Base-by-base conservation (phyloP, 2,797 vertebrate genomes). In the Sebastes iracundus region DNA sequence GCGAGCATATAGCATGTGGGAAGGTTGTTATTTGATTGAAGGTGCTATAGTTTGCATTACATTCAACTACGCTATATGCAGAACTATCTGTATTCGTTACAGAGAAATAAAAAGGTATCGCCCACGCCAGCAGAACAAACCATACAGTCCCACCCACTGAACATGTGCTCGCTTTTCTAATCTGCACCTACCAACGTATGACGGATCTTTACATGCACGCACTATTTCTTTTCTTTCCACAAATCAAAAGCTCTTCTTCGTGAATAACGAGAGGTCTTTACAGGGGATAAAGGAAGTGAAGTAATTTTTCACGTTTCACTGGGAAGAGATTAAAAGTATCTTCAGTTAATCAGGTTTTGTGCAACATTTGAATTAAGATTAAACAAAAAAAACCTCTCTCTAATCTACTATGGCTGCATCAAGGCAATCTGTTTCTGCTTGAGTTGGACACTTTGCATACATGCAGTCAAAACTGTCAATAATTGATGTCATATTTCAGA, bases 401-500 rank as follows among this genome's bases (percentile, higher is more conserved):
- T 56, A 59, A 68, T 87, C 80, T 86, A 61, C 66, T 60, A 5
- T 4, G 52, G 66, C 62, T 80, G 75, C 77, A 87, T 81, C 53
- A 80, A 80, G 78, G 65, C 16, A 62, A 84, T 75, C 75, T 76
- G 63, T 83, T 88, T 86, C 62, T 59, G 68, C 60, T 75, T 61
- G 65, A 83, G 82, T 59, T 63, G 71, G 65, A 90, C 79, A 81
- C 79, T 78, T 87, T 81, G 75, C 80, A 79, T 55, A 73, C 9
- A 27, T 83, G 77, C 70, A 86, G 79, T 77, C 80, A 82, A 85
- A 88, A 86, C 75, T 59, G 69, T 91, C 68, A 86, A 89, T 91
- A 87, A 92, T 88, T 80, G 32, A 93, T 87, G 62, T 16, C 64
- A 62, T 27, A 83, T 77, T 84, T 86, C 52, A 80, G 80, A 74